These are phyloP conservation scores for Digitonthophagus gazella DNA, from an alignment of 2,888 invertebrate genomes.

Conservation along the genomic window DNA sequence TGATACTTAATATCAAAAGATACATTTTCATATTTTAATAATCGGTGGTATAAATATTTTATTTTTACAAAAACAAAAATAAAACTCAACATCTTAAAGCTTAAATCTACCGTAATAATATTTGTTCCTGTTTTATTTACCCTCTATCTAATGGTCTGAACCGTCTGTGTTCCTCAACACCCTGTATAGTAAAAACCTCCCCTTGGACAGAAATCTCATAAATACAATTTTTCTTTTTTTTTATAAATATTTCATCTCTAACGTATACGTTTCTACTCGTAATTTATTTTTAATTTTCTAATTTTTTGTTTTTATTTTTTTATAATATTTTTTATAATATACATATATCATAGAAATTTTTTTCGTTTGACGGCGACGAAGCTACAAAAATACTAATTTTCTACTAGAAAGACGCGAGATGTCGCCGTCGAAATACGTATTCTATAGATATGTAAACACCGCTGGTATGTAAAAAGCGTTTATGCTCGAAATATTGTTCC, in stretches of 20 bases:
- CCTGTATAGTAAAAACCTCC: too few species aligned
- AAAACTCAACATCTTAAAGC: neutral
- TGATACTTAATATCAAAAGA: neutral
- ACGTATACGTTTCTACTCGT: too few species aligned
- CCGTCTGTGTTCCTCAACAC: too few species aligned
- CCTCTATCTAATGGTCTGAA: too few species aligned
- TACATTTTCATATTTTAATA: neutral
- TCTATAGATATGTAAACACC: neutral
- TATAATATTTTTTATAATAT: neutral
- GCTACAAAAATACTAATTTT: neutral
- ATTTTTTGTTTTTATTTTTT: neutral
- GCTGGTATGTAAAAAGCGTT: neutral
- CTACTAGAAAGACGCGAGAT: neutral
- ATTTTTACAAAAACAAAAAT: neutral
- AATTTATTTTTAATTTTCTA: neutral
- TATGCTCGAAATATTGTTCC: neutral
- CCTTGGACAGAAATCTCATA: too few species aligned
- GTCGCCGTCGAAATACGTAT: neutral
- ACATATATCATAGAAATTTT: too few species aligned
- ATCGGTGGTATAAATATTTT: constrained; percentile 8
- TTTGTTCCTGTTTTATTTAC: neutral
- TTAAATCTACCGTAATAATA: neutral
- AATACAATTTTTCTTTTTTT: too few species aligned
- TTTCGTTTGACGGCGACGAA: too few species aligned
- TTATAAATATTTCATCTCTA: too few species aligned